Percentiles rank a stretch among this genome's conserved stretches.
phyloP scores from a whole-genome alignment of 2,888 invertebrate species.

The Elmis aenea region DNA sequence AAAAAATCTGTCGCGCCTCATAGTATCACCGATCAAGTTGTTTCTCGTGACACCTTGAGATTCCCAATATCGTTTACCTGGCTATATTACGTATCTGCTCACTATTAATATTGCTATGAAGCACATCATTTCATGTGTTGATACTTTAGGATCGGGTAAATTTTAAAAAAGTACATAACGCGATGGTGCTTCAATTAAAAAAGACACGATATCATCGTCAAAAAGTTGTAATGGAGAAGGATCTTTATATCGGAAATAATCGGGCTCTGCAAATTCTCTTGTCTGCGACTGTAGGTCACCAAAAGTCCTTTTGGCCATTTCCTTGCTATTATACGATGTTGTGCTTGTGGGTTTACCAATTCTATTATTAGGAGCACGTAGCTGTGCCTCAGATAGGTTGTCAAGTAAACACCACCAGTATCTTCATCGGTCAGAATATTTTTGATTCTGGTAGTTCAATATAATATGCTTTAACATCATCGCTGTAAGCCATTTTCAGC shows the following conservation, averaged over 20 bases:
- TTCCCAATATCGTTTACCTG: too few relatives aligned
- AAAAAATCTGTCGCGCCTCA: constrained; percentile 11
- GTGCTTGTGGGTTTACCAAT: constrained; percentile 1
- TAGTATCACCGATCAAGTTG: constrained; percentile 8
- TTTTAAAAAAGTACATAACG: constrained; percentile 21
- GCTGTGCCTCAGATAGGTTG: constrained; percentile 1
- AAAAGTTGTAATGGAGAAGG: too few relatives aligned
- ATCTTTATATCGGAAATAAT: too few relatives aligned
- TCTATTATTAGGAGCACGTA: constrained; percentile 1
- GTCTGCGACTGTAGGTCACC: too few relatives aligned
- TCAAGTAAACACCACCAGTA: constrained; percentile 1
- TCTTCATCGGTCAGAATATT: constrained; percentile 2
- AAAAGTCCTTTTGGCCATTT: too few relatives aligned
- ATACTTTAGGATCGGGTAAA: constrained; percentile 15
- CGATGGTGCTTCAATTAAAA: constrained; percentile 8
- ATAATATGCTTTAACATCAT: not conserved
- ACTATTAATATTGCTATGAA: constrained; percentile 21
- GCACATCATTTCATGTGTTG: constrained; percentile 15
- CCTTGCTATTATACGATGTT: too few relatives aligned
- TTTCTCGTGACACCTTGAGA: too few relatives aligned
- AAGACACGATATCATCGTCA: constrained; percentile 6
- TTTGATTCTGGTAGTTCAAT: constrained; percentile 3
- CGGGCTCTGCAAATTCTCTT: too few relatives aligned
- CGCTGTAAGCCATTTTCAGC: not conserved
- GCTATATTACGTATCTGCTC: constrained; percentile 20